Percentiles rank a stretch among this genome's conserved stretches.
Conservation (phyloP, 2,797 vertebrate genomes). For the Acanthiza pusilla region DNA sequence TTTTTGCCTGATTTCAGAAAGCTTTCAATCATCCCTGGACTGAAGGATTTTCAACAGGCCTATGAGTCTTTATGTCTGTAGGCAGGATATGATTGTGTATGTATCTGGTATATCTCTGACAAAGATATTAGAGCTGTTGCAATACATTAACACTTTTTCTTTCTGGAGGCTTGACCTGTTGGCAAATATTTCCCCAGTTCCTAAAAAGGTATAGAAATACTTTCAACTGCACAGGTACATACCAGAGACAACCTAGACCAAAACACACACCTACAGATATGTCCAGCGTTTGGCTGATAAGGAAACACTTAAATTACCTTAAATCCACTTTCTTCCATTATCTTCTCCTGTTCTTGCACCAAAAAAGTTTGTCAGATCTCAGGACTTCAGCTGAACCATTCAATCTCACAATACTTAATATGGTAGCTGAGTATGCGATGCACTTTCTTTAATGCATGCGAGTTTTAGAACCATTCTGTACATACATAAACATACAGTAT, state of each 20-base stretch:
- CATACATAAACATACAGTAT: not conserved
- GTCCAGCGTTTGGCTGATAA: not conserved
- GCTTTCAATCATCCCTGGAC: not conserved
- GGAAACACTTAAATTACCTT: not conserved
- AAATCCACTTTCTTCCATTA: not conserved
- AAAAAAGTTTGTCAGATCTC: not conserved
- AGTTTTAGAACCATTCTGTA: not conserved
- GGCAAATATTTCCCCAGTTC: not conserved
- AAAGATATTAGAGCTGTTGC: not conserved
- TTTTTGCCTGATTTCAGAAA: not conserved
- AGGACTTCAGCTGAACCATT: not conserved
- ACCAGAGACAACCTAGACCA: not conserved
- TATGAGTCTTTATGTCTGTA: not conserved
- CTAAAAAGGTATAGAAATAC: not conserved
- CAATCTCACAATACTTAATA: not conserved
- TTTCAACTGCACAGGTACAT: not conserved
- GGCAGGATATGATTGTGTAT: accelerated
- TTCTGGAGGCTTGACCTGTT: not conserved
- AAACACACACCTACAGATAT: not conserved
- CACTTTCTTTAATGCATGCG: not conserved
- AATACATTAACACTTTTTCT: not conserved
- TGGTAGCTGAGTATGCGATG: not conserved
- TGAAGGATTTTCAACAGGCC: not conserved
- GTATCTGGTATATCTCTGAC: not conserved
- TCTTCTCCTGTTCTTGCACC: not conserved